phyloP scores from a whole-genome alignment of 1,140 invertebrate genomes.

The Armadillidium nasatum region DNA sequence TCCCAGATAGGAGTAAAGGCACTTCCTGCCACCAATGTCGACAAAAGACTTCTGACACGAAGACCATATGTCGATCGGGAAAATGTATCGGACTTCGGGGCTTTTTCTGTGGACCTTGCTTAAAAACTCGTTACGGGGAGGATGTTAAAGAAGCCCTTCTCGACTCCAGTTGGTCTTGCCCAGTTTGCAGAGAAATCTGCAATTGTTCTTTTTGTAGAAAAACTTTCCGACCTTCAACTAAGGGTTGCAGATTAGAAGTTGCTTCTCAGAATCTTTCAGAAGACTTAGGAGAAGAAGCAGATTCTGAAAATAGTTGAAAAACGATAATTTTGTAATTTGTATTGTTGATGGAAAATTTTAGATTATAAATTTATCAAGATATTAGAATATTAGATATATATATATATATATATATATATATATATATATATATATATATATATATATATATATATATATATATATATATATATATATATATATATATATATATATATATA shows the following conservation, averaged over 20 bases:
- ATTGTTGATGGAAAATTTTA: not conserved
- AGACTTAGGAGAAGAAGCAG: not conserved
- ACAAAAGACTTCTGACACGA: conserved; percentile 52
- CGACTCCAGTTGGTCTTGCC: conserved; percentile 40
- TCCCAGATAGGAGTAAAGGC: conserved; percentile 47
- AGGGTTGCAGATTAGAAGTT: not conserved
- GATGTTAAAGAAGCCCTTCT: conserved; percentile 39
- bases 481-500: too few species aligned
- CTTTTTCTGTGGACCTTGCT: conserved; percentile 43
- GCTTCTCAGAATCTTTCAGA: not conserved
- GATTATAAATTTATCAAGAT: not conserved
- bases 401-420: conserved; percentile 6
- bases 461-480: too few species aligned
- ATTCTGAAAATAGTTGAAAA: conserved; percentile 1
- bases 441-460: not conserved
- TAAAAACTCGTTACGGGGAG: conserved; percentile 41
- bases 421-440: conserved; percentile 6
- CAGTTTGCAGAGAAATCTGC: conserved; percentile 41
- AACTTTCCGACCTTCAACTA: conserved; percentile 16
- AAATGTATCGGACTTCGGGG: conserved; percentile 51
- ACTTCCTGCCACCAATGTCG: conserved; percentile 53
- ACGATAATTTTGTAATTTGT: not conserved
- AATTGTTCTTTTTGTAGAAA: conserved; percentile 44
- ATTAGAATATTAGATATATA: too few species aligned
- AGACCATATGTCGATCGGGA: conserved; percentile 51